Conservation (phyloP, 2,113 vertebrate genomes). For the Oceanodroma tethys region DNA sequence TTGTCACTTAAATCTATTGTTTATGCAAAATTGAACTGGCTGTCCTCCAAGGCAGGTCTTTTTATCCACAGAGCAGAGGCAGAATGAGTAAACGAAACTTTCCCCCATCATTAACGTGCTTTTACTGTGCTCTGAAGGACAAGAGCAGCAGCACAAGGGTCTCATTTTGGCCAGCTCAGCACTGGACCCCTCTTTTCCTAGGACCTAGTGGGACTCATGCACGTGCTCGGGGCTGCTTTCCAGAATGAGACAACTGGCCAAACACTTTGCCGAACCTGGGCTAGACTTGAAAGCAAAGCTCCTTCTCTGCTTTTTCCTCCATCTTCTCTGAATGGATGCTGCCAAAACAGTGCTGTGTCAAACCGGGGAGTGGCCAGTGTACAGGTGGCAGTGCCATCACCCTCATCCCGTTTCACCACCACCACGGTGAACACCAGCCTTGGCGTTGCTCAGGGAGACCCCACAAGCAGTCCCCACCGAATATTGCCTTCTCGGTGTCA, state of each 20-base stretch:
- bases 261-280: not conserved
- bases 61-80: not conserved
- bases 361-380: rapidly evolving
- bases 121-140: not conserved
- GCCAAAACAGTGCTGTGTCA: not conserved
- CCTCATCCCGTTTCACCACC: not conserved
- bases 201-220: not conserved
- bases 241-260: not conserved
- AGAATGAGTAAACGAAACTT: not conserved
- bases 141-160: not conserved
- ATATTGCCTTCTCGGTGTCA: not conserved
- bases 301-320: not conserved
- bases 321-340: not conserved
- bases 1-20: not conserved
- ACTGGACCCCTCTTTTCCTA: not conserved
- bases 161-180: not conserved
- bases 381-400: not conserved
- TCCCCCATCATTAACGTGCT: not conserved
- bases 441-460: not conserved
- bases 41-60: not conserved
- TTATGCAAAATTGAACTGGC: not conserved
- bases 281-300: not conserved
- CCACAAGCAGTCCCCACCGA: not conserved
- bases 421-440: not conserved
- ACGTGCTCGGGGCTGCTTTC: rapidly evolving